Percentiles rank a stretch among this genome's conserved stretches.
These are phyloP conservation scores for Drosophila sp. DNA, from an alignment of 1,140 invertebrate genomes.

Conservation along the genomic window DNA sequence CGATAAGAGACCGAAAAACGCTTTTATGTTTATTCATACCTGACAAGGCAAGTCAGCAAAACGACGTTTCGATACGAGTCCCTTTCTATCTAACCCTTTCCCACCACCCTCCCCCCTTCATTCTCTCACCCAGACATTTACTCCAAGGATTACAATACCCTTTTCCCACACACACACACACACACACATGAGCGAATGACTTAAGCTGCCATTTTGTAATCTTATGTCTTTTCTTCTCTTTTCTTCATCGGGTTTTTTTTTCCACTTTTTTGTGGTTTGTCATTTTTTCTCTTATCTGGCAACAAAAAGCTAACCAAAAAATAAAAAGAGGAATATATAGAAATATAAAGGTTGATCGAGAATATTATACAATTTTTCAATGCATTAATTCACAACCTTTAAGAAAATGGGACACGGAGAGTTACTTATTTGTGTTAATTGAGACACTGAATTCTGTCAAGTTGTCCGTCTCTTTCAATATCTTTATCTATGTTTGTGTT, in stretches of 20 bases:
- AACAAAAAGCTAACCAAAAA: too few species aligned
- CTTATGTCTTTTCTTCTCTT: neutral
- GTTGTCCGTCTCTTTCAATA: too few species aligned
- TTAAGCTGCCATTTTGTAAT: constrained; percentile 9
- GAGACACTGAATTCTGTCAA: too few species aligned
- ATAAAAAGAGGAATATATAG: too few species aligned
- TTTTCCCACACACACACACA: constrained; percentile 5
- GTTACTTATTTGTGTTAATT: too few species aligned
- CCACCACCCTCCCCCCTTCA: too few species aligned
- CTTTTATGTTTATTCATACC: constrained; percentile 78
- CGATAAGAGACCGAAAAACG: constrained; percentile 63
- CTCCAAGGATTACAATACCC: constrained; percentile 10
- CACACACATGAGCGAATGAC: neutral
- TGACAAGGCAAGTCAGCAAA: constrained; percentile 23
- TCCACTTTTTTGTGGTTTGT: neutral
- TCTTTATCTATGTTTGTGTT: too few species aligned
- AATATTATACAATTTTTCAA: too few species aligned
- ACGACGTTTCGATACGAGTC: neutral
- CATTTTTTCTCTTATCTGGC: too few species aligned
- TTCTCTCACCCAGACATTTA: neutral
- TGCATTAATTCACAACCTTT: too few species aligned
- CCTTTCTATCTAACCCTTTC: neutral
- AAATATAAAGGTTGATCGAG: too few species aligned
- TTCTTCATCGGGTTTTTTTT: neutral
- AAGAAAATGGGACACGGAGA: too few species aligned